A percentile compares a stretch with the other conserved stretches of the same genome.
Conservation (phyloP, 2,797 vertebrate species). For the Micropoecilia bifurca region DNA sequence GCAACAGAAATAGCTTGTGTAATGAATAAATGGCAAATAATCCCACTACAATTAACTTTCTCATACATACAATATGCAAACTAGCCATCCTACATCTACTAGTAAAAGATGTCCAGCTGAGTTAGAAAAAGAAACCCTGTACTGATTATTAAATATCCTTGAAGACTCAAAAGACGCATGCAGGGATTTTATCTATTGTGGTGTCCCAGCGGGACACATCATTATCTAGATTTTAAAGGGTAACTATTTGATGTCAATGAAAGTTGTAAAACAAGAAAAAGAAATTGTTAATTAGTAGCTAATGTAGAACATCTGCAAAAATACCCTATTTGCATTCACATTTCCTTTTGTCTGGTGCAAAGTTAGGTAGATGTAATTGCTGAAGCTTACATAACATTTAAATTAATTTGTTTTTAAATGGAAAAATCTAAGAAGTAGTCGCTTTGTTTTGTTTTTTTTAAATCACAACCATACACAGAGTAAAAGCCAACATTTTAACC, state of each 20-base stretch:
- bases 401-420: slow-evolving; percentile 1
- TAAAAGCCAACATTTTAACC: not conserved
- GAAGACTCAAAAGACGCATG: slow-evolving; percentile 18
- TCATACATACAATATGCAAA: slow-evolving; percentile 68
- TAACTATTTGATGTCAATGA: slow-evolving; percentile 13
- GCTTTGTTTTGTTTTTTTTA: not conserved
- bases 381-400: not conserved
- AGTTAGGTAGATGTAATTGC: slow-evolving; percentile 10
- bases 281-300: slow-evolving; percentile 12
- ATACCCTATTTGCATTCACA: slow-evolving; percentile 13
- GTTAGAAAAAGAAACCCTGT: slow-evolving; percentile 50
- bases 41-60: slow-evolving; percentile 76
- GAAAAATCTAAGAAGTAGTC: not conserved
- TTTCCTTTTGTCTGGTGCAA: slow-evolving; percentile 5
- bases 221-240: slow-evolving; percentile 18
- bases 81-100: slow-evolving; percentile 61
- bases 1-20: slow-evolving; percentile 76
- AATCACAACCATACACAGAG: not conserved
- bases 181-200: slow-evolving; percentile 10
- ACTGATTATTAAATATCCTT: slow-evolving; percentile 25
- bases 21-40: slow-evolving; percentile 83
- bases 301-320: slow-evolving; percentile 8
- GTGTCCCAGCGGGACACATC: slow-evolving; percentile 19
- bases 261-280: slow-evolving; percentile 18
- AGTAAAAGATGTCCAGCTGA: slow-evolving; percentile 64